Evolutionary conservation across 1,140 invertebrate species (phyloP).

Genomic region (Hormaphis cornu): DNA sequence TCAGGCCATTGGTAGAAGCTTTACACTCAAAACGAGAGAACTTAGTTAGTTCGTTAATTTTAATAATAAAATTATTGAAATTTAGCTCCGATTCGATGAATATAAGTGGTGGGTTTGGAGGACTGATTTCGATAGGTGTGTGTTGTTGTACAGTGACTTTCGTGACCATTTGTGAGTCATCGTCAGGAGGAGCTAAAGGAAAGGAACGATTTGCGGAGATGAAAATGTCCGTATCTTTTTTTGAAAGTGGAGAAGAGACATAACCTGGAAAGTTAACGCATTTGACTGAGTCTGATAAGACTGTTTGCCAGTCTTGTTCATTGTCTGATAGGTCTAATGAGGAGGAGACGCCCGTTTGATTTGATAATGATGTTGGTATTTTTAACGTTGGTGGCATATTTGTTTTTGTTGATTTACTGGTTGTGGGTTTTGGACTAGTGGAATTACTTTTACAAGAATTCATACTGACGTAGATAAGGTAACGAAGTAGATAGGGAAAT

Average conservation of each 20-base stretch:
- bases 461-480: conserved; percentile 5
- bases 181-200: not conserved
- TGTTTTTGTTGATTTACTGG: not conserved
- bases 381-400: not conserved
- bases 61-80: not conserved
- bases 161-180: not conserved
- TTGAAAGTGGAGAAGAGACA: not conserved
- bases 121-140: not conserved
- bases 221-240: conserved; percentile 4
- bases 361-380: not conserved
- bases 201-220: not conserved
- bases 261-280: not conserved
- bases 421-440: not conserved
- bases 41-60: conserved; percentile 11
- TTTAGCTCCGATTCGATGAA: conserved; percentile 7
- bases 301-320: not conserved
- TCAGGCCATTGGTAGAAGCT: conserved; percentile 1
- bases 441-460: conserved; percentile 1
- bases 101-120: not conserved
- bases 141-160: not conserved
- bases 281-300: not conserved
- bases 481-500: not conserved
- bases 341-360: not conserved
- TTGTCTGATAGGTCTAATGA: not conserved
- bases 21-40: conserved; percentile 1